Conservation (phyloP, 1,140 invertebrate genomes). For the Bombus sibiricus region DNA sequence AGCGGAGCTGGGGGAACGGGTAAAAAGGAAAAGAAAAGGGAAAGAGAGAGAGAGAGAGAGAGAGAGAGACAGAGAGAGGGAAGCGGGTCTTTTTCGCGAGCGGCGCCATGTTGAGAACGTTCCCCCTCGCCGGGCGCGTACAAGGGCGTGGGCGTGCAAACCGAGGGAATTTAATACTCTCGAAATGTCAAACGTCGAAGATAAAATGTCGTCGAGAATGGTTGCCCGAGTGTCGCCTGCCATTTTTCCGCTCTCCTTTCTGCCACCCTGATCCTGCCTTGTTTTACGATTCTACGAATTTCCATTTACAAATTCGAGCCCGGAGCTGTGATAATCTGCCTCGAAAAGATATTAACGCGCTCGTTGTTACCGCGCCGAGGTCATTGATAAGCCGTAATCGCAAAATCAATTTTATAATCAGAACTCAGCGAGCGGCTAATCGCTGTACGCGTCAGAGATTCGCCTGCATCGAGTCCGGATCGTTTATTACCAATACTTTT, state of each 20-base stretch:
- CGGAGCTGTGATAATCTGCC: no score
- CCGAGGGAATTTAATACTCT: slow-evolving; percentile 72
- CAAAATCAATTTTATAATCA: background rate
- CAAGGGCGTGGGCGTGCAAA: slow-evolving; percentile 63
- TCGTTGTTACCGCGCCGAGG: no score
- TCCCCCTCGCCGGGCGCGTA: slow-evolving; percentile 52
- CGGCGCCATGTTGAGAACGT: slow-evolving; percentile 58
- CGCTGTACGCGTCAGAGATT: background rate
- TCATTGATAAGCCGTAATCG: background rate
- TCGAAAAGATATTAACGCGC: no score
- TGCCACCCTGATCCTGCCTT: background rate
- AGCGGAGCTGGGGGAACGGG: background rate
- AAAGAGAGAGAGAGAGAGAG: background rate
- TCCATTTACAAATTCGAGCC: background rate
- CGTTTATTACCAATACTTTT: slow-evolving; percentile 4
- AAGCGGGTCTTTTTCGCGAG: slow-evolving; percentile 45
- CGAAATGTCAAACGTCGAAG: slow-evolving; percentile 76
- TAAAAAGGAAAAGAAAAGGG: background rate
- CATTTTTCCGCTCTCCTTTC: slow-evolving; percentile 11
- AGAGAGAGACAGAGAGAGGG: background rate
- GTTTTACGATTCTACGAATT: background rate
- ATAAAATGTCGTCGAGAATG: slow-evolving; percentile 68
- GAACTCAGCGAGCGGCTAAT: background rate
- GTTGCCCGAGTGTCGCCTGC: slow-evolving; percentile 21
- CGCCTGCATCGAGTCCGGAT: background rate